These are phyloP conservation scores for Actinemys pallida DNA, from an alignment of 2,113 vertebrate species.

Conservation along the genomic window DNA sequence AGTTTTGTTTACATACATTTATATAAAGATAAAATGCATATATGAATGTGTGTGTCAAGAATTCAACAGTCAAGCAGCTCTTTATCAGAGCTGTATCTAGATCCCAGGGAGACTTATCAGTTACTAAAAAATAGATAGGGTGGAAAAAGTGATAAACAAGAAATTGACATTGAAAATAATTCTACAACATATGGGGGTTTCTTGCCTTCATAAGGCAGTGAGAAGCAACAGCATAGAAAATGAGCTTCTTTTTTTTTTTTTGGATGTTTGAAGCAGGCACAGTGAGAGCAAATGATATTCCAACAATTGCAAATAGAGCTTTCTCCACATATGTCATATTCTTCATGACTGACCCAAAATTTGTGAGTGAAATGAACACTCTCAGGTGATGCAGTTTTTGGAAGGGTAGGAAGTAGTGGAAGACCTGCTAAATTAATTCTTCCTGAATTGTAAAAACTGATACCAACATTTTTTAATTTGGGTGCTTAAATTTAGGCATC, in stretches of 20 bases:
- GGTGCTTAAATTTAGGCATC: not conserved
- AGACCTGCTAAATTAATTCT: not conserved
- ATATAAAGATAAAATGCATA: slow-evolving; percentile 59
- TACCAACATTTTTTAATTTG: rapidly evolving
- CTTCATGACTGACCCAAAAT: slow-evolving; percentile 13
- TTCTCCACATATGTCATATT: slow-evolving; percentile 49
- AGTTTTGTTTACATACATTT: slow-evolving; percentile 66
- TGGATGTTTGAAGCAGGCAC: slow-evolving; percentile 22
- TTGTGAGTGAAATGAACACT: slow-evolving; percentile 36
- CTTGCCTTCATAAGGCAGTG: not conserved
- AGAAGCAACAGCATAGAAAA: slow-evolving; percentile 72
- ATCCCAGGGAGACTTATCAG: slow-evolving; percentile 81
- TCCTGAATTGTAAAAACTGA: not conserved
- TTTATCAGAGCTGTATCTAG: slow-evolving; percentile 75
- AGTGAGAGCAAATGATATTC: slow-evolving; percentile 35
- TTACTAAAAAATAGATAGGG: slow-evolving; percentile 75
- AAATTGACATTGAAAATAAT: slow-evolving; percentile 76
- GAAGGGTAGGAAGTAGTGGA: not conserved
- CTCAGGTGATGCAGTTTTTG: not conserved
- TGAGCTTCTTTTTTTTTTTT: slow-evolving; percentile 41
- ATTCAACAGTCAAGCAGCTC: slow-evolving; percentile 61
- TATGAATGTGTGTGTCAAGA: slow-evolving; percentile 57
- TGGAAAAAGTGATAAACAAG: slow-evolving; percentile 74
- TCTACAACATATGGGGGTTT: slow-evolving; percentile 69
- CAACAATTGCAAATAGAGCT: slow-evolving; percentile 1